These are phyloP conservation scores for Pomatostomus ruficeps DNA, from an alignment of 2,113 vertebrate species.

Conservation along the genomic window DNA sequence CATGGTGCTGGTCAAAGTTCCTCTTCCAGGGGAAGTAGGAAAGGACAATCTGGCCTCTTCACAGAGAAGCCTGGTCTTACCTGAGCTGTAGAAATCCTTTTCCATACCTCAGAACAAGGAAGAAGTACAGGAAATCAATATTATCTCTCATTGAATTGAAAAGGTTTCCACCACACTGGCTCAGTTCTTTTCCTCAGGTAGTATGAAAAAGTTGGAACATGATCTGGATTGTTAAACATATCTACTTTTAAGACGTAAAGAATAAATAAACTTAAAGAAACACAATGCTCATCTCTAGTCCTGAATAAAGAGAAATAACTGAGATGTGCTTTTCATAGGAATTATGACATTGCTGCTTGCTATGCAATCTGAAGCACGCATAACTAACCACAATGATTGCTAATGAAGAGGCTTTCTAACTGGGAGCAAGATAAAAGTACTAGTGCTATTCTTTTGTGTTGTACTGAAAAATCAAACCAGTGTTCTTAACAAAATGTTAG, in stretches of 20 bases:
- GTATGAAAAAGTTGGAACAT: not conserved
- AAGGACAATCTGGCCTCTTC: not conserved
- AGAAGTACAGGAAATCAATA: not conserved
- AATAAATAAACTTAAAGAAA: constrained; percentile 1
- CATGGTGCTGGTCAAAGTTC: not conserved
- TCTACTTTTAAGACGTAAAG: not conserved
- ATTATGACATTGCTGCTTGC: not conserved
- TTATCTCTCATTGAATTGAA: not conserved
- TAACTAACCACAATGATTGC: not conserved
- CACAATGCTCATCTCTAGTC: not conserved
- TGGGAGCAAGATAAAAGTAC: not conserved
- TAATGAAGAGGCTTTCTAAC: not conserved
- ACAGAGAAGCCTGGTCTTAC: not conserved
- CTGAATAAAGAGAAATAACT: not conserved
- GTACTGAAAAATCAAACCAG: not conserved
- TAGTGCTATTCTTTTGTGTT: not conserved
- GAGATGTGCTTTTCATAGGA: not conserved
- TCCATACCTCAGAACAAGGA: not conserved
- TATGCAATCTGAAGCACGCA: not conserved
- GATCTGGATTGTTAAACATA: not conserved
- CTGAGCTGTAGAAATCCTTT: not conserved
- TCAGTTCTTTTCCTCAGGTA: not conserved
- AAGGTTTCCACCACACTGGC: not conserved
- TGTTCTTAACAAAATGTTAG: not conserved
- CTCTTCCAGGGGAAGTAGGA: not conserved